Base-by-base conservation (phyloP, 2,888 invertebrate species). In the Standfussiana lucernea region DNA sequence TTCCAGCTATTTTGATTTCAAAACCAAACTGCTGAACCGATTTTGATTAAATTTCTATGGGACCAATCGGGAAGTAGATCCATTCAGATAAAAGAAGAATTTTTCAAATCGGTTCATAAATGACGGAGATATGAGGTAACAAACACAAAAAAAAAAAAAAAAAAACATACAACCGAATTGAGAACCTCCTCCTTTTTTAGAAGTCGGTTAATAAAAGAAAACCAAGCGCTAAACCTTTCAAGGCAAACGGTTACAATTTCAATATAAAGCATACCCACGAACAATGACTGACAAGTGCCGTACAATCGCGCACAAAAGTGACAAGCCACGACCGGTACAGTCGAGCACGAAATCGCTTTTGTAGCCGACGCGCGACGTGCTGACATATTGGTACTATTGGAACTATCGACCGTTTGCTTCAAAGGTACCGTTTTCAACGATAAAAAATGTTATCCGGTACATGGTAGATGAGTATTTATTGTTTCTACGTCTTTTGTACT, bases 301-400 rank as follows among this genome's bases (percentile, higher is more conserved):
- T 83, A 87, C 86, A 82, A 85, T 82, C 74, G 84, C 75, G 77
- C 42, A 70, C 77, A 79, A 85, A 86, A 88, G 89, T 82, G 89
- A 80, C 86, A 88, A 82, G 84, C 80, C 80, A 66, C 79, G 86
- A 75, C 79, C 81, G 80, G 86, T 81, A 88, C 84, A 82, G 65
- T 83, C 86, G 80, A 84, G 87, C 87, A 82, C 84, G 76, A 83
- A 88, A 87, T 88, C 89, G 86, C 86, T 88, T 88, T 88, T 87
- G 84, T 87, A 79, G 65, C 70, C 76, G 47, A 85, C 77, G 70
- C 87, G 42, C 76, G 47, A 85, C 77, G 70, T 85, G 42, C 72
- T 88, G 89, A 88, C 89, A 87, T 88, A 80, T 80, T 69, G 81
- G 59, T 66, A 53, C 65, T 81, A 75, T 87, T 85, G 82, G 77